These are phyloP conservation scores for Mormoops blainvillei DNA, from an alignment of 2,113 vertebrate species.

Conservation along the genomic window DNA sequence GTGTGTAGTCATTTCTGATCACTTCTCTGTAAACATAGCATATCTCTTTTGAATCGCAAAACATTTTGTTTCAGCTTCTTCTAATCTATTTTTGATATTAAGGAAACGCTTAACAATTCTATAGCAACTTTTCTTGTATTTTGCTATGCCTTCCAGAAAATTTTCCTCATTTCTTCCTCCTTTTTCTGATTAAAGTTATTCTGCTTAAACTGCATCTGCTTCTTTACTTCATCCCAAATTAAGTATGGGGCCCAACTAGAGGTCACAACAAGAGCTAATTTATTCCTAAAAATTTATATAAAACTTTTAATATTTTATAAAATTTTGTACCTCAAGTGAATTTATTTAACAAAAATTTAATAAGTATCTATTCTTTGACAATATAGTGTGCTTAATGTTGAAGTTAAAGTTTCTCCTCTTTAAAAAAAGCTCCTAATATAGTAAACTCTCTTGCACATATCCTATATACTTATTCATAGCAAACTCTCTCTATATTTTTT, in stretches of 20 bases:
- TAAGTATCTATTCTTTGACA: not conserved
- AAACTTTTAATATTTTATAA: not conserved
- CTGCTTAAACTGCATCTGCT: not conserved
- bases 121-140: not conserved
- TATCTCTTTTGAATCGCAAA: not conserved
- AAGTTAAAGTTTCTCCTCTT: not conserved
- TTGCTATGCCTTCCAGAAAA: not conserved
- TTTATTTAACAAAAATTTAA: not conserved
- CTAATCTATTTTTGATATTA: not conserved
- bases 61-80: not conserved
- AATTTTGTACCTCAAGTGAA: not conserved
- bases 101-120: not conserved
- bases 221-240: not conserved
- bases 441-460: not conserved
- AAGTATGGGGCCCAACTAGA: not conserved
- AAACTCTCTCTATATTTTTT: not conserved
- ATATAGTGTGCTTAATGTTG: not conserved
- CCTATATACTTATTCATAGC: not conserved
- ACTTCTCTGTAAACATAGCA: not conserved
- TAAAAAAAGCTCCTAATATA: not conserved
- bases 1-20: not conserved
- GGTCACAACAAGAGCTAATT: not conserved
- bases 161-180: not conserved
- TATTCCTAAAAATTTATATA: not conserved
- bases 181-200: not conserved